Base-by-base conservation (phyloP, 2,888 invertebrate species). In the Drosophila paranaensis region DNA sequence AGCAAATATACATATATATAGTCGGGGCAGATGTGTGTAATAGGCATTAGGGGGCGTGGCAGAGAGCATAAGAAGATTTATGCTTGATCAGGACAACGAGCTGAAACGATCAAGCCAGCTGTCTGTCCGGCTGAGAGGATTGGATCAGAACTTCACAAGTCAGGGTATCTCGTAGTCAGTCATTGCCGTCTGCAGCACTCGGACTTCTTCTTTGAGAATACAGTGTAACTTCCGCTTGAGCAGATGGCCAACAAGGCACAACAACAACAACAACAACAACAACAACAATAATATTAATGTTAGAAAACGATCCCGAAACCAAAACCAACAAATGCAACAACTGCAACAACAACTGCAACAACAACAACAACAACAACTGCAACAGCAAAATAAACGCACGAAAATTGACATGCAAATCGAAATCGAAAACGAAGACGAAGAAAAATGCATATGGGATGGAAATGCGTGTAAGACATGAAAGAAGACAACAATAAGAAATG, bases 381-480 rank as follows among this genome's bases (percentile, higher is more conserved):
- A 20, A 2, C 20, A 20, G 20, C 20, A 20, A 50, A 62, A 64
- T n/a, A 55, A 35, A 42, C 30, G 37, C 30, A 46, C 57, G 27
- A 55, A 60, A 43, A 48, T 54, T 35, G 35, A 55, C 63, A 68
- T 68, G 48, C 39, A 57, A 57, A 63, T 55, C 39, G 51, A 54
- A 54, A 46, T n/a, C 14, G 46, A 33, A 51, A 30, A 48, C 30
- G 30, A 33, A 33, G 30, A 33, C 16, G 48, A 16, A 51, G 64
- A 60, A 58, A 65, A 60, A 48, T 50, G 48, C 60, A 70, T 60
- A 30, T 57, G 30, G 39, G 50, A 69, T 60, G 37, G 42, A 62
- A 74, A 66, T 50, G 61, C 61, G 46, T 65, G 61, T 51, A 60
- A 58, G 55, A 73, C 74, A 67, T 74, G 58, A 74, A 62, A 50